Evolutionary conservation across 2,797 vertebrate species (phyloP).

Genomic region (Odontamblyopus rebecca): DNA sequence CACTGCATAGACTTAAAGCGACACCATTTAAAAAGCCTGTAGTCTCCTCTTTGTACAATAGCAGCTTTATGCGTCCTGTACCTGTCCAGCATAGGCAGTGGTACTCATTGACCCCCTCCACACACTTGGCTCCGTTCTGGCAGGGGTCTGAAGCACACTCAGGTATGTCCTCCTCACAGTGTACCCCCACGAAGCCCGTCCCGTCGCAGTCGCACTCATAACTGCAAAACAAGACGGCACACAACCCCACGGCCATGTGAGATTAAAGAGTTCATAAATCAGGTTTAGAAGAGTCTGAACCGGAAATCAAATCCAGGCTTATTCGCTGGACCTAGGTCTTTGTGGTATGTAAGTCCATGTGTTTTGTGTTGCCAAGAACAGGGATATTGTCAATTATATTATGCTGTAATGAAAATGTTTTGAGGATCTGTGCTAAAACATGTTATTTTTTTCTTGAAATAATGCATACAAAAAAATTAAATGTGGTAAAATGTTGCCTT

Average conservation of each 20-base stretch:
- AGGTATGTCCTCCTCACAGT: conserved; percentile 86
- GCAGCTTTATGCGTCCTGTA: conserved; percentile 48
- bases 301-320: conserved; percentile 7
- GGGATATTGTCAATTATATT: background rate
- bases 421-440: no score
- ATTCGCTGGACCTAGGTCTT: background rate
- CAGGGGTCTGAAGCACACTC: conserved; percentile 92
- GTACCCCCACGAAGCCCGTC: conserved; percentile 84
- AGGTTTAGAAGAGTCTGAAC: conserved; percentile 1
- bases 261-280: background rate
- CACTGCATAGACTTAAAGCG: no score
- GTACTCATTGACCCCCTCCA: conserved; percentile 84
- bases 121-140: conserved; percentile 82
- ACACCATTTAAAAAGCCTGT: no score
- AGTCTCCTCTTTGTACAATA: no score
- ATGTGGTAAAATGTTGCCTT: no score
- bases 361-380: background rate
- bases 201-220: conserved; percentile 86
- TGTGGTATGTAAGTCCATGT: conserved; percentile 1
- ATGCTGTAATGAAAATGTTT: background rate
- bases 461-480: no score
- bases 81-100: conserved; percentile 90
- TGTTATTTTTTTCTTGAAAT: no score
- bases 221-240: conserved; percentile 61
- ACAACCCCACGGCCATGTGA: background rate